Evolutionary conservation across 2,797 vertebrate genomes (phyloP).

Genomic region (Darevskia nairensis): DNA sequence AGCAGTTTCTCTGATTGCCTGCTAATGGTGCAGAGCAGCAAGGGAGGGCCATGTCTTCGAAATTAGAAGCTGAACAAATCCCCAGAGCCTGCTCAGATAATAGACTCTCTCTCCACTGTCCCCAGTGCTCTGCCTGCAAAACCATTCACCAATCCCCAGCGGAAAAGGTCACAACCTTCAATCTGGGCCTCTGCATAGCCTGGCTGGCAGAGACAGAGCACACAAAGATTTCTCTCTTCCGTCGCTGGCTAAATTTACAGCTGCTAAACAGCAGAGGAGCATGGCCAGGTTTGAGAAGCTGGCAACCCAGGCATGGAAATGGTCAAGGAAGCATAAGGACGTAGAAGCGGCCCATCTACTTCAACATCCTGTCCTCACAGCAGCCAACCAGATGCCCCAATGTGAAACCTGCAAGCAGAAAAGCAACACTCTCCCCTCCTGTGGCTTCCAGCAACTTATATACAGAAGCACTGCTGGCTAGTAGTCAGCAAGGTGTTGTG

Average conservation of each 20-base stretch:
- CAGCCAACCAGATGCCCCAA: too few relatives aligned
- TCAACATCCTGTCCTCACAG: too few relatives aligned
- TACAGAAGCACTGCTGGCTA: too few relatives aligned
- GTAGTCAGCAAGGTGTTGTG: background rate
- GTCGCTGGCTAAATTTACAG: background rate
- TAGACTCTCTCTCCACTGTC: background rate
- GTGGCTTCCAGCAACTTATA: too few relatives aligned
- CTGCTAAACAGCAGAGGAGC: background rate
- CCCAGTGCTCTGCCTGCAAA: background rate
- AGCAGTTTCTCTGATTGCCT: conserved; percentile 25
- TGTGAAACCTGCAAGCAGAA: too few relatives aligned
- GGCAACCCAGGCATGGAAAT: background rate
- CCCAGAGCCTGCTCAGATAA: background rate
- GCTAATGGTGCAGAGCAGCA: background rate
- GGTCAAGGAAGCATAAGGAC: background rate
- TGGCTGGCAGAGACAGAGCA: too few relatives aligned
- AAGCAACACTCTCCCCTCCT: too few relatives aligned
- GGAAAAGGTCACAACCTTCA: background rate
- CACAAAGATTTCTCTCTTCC: background rate
- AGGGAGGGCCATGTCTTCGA: background rate
- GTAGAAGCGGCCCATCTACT: too few relatives aligned
- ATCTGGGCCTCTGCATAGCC: background rate
- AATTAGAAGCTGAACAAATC: background rate
- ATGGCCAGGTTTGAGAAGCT: background rate
- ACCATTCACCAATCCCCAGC: too few relatives aligned